Percentiles rank a stretch among this genome's conserved stretches.
Evolutionary conservation across 2,113 vertebrate genomes (phyloP).

Genomic region (Steatornis caripensis): DNA sequence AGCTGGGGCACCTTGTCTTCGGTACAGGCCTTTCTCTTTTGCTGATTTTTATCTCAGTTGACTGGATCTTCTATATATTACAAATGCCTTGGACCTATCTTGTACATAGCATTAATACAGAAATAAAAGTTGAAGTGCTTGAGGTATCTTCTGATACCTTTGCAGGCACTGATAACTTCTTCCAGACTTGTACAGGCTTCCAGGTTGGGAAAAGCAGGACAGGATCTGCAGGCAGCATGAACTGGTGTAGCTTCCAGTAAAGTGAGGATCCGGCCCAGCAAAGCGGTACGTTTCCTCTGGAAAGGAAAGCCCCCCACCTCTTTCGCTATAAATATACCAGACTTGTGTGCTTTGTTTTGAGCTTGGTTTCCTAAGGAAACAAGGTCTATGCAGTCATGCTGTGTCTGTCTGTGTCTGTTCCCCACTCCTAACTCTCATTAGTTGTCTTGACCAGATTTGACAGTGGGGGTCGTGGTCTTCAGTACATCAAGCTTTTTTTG

Average conservation of each 20-base stretch:
- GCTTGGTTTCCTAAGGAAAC: conserved; percentile 58
- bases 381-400: conserved; percentile 21
- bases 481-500: background rate
- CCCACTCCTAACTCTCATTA: background rate
- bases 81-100: background rate
- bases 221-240: background rate
- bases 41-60: background rate
- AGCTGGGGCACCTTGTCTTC: background rate
- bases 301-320: conserved; percentile 28
- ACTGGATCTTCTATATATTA: background rate
- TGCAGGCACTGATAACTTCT: background rate
- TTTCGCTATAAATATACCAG: conserved; percentile 10
- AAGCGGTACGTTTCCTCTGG: conserved; percentile 24
- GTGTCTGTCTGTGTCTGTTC: conserved; percentile 35
- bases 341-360: conserved; percentile 47
- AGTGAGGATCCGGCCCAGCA: background rate
- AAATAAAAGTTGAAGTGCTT: background rate
- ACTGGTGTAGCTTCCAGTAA: background rate
- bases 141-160: background rate
- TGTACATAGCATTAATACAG: background rate
- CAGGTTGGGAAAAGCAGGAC: background rate
- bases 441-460: background rate
- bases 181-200: background rate
- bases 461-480: background rate
- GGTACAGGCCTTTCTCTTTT: background rate